Evolutionary conservation across 2,888 invertebrate species (phyloP), one percentile per base, ranked within the genome.

Genomic region (Scaptomyza flava): DNA sequence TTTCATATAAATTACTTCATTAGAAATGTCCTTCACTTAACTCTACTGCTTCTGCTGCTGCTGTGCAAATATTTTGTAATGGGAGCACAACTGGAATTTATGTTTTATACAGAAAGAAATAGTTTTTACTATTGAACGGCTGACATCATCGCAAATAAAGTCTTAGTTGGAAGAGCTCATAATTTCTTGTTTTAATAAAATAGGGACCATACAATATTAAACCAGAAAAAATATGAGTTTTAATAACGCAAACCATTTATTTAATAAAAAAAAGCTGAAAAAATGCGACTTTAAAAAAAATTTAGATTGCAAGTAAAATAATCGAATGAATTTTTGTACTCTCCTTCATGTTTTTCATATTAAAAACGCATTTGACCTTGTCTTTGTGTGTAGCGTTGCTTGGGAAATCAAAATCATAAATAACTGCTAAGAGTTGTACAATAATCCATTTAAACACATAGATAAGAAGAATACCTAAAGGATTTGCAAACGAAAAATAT

Each of bases 1-100:
- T 68, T 71, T 73, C 82, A 82, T 82, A 85, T 73, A 82, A 82
- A 82, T 77, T 79, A 77, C 82, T 81, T 82, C 85, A 82, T 82
- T 82, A 82, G 53, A 33, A 20, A 14, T 45, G 56, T 59, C 66
- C 66, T 72, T 69, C 61, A 43, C 48, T 58, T 47, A 12, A 33
- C 33, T 6, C 30, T 27, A 14, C 27, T 47, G 48, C 34, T 30
- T 30, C 30, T 17, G 48, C 34, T 30, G 33, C 30, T 17, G 48
- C 34, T 30, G 33, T 31, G 51, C 66, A 76, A 79, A 79, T 69
- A 63, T 68, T 66, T 73, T 73, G 30, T 48, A 69, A 60, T 63
- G 61, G 52, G 47, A 62, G 64, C 59, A 30, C 64, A 60, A 41
- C 33, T 65, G 61, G 45, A 68, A 79, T 83, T 75, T 69, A 42